phyloP scores from a whole-genome alignment of 2,888 invertebrate species.

The Mythimna loreyi region DNA sequence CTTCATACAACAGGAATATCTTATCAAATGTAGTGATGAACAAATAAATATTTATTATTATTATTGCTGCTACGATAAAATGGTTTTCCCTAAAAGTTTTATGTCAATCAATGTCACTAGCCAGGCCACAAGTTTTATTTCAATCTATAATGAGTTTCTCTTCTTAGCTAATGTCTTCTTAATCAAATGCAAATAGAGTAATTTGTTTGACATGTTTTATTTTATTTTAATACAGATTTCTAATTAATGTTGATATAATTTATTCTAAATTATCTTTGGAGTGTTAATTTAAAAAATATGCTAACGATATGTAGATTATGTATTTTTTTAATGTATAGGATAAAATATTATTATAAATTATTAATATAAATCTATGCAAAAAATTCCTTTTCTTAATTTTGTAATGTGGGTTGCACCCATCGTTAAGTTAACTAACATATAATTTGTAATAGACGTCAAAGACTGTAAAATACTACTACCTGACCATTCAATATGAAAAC shows the following conservation, averaged over 20 bases:
- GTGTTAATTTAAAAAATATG: conserved; percentile 47
- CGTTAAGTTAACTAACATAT: neutral
- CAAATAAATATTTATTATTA: neutral
- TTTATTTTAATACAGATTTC: conserved; percentile 38
- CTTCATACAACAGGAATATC: neutral
- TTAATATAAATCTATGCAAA: conserved; percentile 31
- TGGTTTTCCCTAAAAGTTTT: neutral
- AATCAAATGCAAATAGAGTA: conserved; percentile 44
- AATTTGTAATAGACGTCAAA: neutral
- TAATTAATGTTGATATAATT: conserved; percentile 55
- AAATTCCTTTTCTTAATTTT: conserved; percentile 21
- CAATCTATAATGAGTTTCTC: neutral
- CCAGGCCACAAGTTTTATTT: neutral
- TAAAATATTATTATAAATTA: conserved; percentile 16
- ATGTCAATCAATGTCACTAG: neutral
- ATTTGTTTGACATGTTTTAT: conserved; percentile 41
- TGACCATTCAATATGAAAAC: no score
- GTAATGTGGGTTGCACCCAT: neutral
- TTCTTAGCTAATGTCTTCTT: conserved; percentile 12
- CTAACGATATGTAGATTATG: conserved; percentile 37
- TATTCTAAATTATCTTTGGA: conserved; percentile 30
- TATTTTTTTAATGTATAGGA: conserved; percentile 4
- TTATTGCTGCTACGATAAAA: neutral
- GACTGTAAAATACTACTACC: neutral
- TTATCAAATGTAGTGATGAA: neutral